phyloP scores from a whole-genome alignment of 2,113 vertebrate species.

The Bubo bubo region DNA sequence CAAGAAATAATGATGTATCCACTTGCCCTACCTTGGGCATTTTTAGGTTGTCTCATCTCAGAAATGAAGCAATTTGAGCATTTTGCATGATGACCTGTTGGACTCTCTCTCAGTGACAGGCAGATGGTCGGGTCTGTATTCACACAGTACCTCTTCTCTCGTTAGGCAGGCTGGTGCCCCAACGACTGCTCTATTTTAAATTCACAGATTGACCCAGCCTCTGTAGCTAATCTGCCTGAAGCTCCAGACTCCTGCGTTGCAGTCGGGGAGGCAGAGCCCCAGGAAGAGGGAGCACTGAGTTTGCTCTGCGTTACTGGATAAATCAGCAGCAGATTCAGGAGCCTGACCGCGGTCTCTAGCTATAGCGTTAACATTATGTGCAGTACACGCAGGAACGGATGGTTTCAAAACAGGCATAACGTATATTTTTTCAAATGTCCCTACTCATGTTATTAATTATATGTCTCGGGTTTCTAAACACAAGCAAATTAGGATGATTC shows the following conservation, averaged over 20 bases:
- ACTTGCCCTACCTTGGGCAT: background rate
- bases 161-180: background rate
- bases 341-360: background rate
- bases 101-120: background rate
- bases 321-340: background rate
- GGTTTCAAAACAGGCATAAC: background rate
- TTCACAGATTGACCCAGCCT: background rate
- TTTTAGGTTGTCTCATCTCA: background rate
- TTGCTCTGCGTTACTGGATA: background rate
- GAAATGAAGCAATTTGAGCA: background rate
- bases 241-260: accelerated
- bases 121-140: accelerated
- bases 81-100: background rate
- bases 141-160: background rate
- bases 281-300: accelerated
- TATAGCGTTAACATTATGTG: accelerated
- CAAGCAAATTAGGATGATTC: background rate
- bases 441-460: background rate
- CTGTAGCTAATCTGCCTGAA: background rate
- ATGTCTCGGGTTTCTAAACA: background rate
- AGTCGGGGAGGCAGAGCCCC: background rate
- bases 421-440: background rate
- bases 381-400: background rate
- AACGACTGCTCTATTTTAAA: accelerated
- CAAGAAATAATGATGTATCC: background rate